These are phyloP conservation scores for Drosophila pseudotakahashii DNA, from an alignment of 2,888 invertebrate genomes.

Conservation along the genomic window DNA sequence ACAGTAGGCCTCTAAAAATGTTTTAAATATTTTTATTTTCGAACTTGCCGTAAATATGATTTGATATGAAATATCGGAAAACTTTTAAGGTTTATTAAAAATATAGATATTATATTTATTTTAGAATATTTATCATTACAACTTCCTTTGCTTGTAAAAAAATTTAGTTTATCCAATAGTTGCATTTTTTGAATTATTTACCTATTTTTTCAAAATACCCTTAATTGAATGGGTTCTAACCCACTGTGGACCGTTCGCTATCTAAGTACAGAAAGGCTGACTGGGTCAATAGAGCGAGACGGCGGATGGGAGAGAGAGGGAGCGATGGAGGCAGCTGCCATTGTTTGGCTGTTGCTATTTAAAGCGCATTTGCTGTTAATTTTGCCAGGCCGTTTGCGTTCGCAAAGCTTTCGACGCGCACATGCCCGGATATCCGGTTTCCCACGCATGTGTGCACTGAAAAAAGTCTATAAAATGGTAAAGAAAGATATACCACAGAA, in stretches of 20 bases:
- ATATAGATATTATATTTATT: not conserved
- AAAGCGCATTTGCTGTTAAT: conserved; percentile 79
- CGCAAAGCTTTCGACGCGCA: conserved; percentile 67
- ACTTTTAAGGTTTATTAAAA: too few species aligned
- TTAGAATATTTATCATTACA: not conserved
- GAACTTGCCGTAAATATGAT: too few species aligned
- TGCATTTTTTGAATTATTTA: too few species aligned
- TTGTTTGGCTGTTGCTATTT: conserved; percentile 70
- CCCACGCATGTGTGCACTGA: conserved; percentile 35
- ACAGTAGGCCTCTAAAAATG: not conserved
- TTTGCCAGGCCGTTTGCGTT: conserved; percentile 71
- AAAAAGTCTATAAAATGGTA: not conserved
- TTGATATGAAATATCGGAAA: too few species aligned
- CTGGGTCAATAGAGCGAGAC: conserved; percentile 75
- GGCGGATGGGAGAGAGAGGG: conserved; percentile 19
- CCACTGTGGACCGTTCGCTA: conserved; percentile 19
- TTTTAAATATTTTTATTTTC: too few species aligned
- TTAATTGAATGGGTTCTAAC: not conserved
- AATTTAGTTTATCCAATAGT: not conserved
- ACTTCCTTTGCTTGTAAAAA: not conserved
- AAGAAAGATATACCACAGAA: too few species aligned
- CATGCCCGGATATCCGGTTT: conserved; percentile 71
- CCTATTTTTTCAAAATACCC: not conserved
- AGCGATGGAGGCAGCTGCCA: conserved; percentile 49
- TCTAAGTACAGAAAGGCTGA: conserved; percentile 49